These are phyloP conservation scores for Drosophila pegasa DNA, from an alignment of 2,888 invertebrate species.

Conservation along the genomic window DNA sequence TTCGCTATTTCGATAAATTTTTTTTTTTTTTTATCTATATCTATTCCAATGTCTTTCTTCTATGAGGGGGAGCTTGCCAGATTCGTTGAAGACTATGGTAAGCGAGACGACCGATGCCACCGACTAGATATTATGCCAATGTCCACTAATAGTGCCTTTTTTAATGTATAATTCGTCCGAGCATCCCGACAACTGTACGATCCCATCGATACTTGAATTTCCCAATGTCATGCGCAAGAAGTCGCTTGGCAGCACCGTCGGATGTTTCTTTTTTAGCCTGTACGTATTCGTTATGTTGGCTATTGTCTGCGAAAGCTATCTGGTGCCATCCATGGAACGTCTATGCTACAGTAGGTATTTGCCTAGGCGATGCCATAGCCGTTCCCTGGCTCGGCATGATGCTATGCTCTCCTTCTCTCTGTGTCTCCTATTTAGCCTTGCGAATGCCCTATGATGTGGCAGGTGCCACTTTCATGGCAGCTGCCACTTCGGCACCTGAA, in stretches of 20 bases:
- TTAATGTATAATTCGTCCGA: background rate
- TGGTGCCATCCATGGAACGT: conserved; percentile 94
- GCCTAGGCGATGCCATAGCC: background rate
- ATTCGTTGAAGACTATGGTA: conserved; percentile 17
- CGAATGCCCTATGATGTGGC: conserved; percentile 94
- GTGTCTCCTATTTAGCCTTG: conserved; percentile 87
- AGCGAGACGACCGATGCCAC: background rate
- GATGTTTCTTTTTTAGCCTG: conserved; percentile 80
- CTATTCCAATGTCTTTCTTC: conserved; percentile 9
- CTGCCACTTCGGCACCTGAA: conserved; percentile 95
- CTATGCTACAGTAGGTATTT: conserved; percentile 91
- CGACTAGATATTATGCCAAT: background rate
- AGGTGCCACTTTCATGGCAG: conserved; percentile 96
- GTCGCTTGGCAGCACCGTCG: background rate
- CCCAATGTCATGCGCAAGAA: conserved; percentile 89
- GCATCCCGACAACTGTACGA: conserved; percentile 87
- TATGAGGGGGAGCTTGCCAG: background rate
- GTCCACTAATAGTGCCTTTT: background rate
- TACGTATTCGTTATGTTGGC: conserved; percentile 93
- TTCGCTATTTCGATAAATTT: background rate
- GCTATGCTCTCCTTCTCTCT: no score
- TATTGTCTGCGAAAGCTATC: conserved; percentile 95
- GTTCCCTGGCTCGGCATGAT: background rate
- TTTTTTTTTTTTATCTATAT: background rate
- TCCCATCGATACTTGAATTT: conserved; percentile 93